These are phyloP conservation scores for Perodicticus potto DNA, from an alignment of 2,797 vertebrate species.

Conservation along the genomic window DNA sequence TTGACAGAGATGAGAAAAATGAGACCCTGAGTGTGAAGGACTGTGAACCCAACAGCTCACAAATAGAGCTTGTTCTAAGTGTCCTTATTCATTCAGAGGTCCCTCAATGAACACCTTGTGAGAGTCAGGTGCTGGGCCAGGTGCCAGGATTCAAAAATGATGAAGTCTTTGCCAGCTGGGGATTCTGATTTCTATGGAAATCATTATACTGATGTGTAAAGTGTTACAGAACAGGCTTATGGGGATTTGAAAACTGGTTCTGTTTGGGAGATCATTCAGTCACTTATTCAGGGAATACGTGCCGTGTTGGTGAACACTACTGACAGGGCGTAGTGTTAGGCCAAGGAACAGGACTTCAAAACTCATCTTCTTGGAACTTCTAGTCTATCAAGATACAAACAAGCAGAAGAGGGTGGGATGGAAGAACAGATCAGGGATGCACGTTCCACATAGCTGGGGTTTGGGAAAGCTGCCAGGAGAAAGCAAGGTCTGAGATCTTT, in stretches of 20 bases:
- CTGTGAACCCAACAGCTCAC: neutral
- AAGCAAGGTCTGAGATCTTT: neutral
- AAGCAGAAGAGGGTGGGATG: neutral
- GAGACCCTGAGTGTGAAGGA: neutral
- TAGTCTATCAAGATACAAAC: neutral
- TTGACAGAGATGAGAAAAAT: accelerated
- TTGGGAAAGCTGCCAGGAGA: neutral
- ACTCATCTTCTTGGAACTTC: neutral
- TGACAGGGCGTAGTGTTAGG: neutral
- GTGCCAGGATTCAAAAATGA: too few relatives aligned
- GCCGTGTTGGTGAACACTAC: accelerated
- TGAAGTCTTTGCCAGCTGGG: neutral
- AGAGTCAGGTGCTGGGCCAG: neutral
- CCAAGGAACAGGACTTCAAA: accelerated
- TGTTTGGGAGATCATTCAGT: neutral
- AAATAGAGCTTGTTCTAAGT: neutral
- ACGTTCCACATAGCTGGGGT: neutral
- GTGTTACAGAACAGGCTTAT: neutral
- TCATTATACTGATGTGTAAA: neutral
- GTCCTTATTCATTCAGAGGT: neutral
- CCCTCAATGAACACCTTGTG: accelerated
- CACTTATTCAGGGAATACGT: too few relatives aligned
- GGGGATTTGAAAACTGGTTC: neutral
- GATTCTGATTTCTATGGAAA: neutral
- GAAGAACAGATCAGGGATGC: neutral